Evolutionary conservation across 2,797 vertebrate genomes (phyloP), one percentile per base, ranked within the genome.

Genomic region (Austrolebias charrua): DNA sequence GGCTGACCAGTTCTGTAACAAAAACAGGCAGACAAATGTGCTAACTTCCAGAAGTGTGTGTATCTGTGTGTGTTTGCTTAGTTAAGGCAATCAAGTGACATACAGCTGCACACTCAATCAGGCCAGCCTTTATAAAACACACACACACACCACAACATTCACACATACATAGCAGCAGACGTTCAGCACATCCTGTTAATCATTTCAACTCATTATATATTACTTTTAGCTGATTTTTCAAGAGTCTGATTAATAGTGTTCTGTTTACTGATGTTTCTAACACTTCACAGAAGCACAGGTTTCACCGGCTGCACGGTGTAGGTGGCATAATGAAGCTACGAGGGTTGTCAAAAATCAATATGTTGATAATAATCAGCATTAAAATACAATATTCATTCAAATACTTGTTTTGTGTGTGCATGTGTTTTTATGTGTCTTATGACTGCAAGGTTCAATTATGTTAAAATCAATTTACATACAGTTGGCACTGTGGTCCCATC

Each of bases 71-170:
- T 51, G 5, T 68, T 66, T 48, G 63, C 42, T 58, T 18, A 19
- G 31, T 29, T 38, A 55, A 50, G 29, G 73, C 75, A 81, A 82
- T 83, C 80, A 83, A 81, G 71, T 71, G 63, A 71, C 66, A 68
- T 73, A 75, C 84, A 87, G 86, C 86, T 88, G 80, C 84, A 80
- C 69, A 77, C 69, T 83, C 71, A 82, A 85, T 86, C 84, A 84
- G 71, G 80, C 19, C 43, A 47, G 70, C 33, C 59, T 59, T 51
- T 16, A 71, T 75, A 55, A 45, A 71, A 45, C 0, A 0, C 31
- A 58, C 56, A 33, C 58, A 71, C 54, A 47, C 47, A 28, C 28
- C 2, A 31, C 16, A 42, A 55, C 29, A 44, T 15, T 15, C 47
- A 19, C 35, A 54, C 50, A 31, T 0, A 60, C 40, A 57, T 40